Evolutionary conservation across 2,797 vertebrate species (phyloP).

Genomic region (Sebastes iracundus): DNA sequence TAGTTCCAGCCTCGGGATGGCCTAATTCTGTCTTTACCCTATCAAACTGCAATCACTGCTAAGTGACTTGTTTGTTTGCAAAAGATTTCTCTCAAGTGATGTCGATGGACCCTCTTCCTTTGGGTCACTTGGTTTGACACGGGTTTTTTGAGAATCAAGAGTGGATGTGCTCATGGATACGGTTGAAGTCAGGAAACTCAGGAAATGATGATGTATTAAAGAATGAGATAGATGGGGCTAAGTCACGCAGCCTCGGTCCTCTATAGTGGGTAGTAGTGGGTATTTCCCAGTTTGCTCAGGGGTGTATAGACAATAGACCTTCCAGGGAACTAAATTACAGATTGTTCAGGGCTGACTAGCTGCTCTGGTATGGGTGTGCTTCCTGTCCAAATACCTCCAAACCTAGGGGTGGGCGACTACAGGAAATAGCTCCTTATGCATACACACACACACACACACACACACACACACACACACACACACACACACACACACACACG

Average conservation of each 20-base stretch:
- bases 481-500: background rate
- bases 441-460: background rate
- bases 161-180: background rate
- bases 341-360: constrained; percentile 50
- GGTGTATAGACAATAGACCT: constrained; percentile 52
- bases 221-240: background rate
- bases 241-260: background rate
- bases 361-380: constrained; percentile 49
- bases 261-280: background rate
- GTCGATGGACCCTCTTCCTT: background rate
- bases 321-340: constrained; percentile 61
- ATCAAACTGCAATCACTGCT: constrained; percentile 1
- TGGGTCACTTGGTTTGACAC: background rate
- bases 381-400: constrained; percentile 59
- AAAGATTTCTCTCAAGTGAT: background rate
- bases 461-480: background rate
- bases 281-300: constrained; percentile 17
- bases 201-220: background rate
- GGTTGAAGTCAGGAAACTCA: background rate
- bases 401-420: constrained; percentile 26
- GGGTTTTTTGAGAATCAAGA: background rate
- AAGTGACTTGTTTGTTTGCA: constrained; percentile 14
- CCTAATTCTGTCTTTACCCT: background rate
- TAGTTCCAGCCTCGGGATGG: background rate
- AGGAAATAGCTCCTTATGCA: constrained; percentile 54